Evolutionary conservation across 2,888 invertebrate species (phyloP).

Genomic region (Poecilobothrus nobilitatus): DNA sequence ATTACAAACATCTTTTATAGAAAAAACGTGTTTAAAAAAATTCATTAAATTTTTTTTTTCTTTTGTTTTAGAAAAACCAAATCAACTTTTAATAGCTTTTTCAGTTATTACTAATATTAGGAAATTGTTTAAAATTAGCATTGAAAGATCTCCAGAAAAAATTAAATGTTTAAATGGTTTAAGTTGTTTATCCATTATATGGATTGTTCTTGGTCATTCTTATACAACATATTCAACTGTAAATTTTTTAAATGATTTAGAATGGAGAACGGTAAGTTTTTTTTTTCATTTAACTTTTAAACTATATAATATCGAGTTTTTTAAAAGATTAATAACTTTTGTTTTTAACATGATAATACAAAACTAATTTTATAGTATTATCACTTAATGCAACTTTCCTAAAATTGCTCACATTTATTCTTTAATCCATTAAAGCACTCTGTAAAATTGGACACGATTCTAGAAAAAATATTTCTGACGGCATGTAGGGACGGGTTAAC

Average conservation of each 20-base stretch:
- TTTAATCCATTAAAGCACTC: too few species aligned
- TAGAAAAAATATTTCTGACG: too few species aligned
- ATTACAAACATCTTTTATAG: too few species aligned
- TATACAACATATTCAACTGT: not conserved
- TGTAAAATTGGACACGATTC: too few species aligned
- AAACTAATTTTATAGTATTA: too few species aligned
- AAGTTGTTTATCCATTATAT: conserved; percentile 41
- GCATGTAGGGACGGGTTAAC: too few species aligned
- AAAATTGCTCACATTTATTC: too few species aligned
- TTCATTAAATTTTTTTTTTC: conserved; percentile 6
- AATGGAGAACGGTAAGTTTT: not conserved
- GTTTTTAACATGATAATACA: too few species aligned
- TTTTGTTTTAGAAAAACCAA: conserved; percentile 28
- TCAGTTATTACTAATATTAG: conserved; percentile 17
- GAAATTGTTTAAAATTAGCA: conserved; percentile 21
- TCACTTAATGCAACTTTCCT: too few species aligned
- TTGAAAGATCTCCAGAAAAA: conserved; percentile 24
- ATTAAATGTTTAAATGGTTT: conserved; percentile 43
- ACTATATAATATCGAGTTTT: not conserved
- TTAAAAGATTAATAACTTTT: not conserved
- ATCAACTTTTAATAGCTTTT: conserved; percentile 15
- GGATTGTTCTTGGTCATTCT: conserved; percentile 42
- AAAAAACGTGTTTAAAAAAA: too few species aligned
- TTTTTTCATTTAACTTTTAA: not conserved
- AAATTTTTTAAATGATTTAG: not conserved